Base-by-base conservation (phyloP, 2,888 invertebrate species). In the Tromatobia lineatoria region DNA sequence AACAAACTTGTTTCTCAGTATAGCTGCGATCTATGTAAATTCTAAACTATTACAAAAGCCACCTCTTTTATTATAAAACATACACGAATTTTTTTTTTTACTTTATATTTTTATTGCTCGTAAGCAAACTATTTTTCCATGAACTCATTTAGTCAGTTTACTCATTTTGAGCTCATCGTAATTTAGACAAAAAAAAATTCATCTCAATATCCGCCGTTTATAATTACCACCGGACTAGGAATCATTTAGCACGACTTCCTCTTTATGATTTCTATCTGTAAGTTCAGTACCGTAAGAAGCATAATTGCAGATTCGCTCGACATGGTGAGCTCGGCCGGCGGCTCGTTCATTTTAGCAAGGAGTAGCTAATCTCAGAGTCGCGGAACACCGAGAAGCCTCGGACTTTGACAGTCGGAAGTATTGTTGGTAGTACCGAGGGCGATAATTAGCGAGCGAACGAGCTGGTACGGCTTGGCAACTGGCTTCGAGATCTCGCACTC, bases 351-450 rank as follows among this genome's bases (percentile, higher is more conserved):
- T 88, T 90, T 90, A 90, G 88, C 89, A 81, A 59, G 71, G 81
- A 69, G 57, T 73, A 85, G 88, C 90, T 90, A 91, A 90, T 90
- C 86, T 85, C 80, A 64, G 76, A 82, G 77, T 80, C 81, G 79
- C 76, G 83, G 47, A 80, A 67, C 59, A 50, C 52, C 13, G 20
- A 42, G 25, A 34, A 20, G 50, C 66, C 73, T 57, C 74, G 69
- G 80, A 80, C 82, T 88, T 87, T 86, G 87, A 90, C 91, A 90
- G 90, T 89, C 80, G 86, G 85, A 81, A 86, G 89, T 86, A 90
- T 90, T 90, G 91, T 90, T 89, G 80, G 85, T 69, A 76, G 67
- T 52, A 70, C 74, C 42, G 74, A 69, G 84, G 83, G 69, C 86
- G 90, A 88, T 91, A 90, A 91, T 90, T 91, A 88, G 86, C 85